Conservation (phyloP, 2,113 vertebrate genomes). For the Actinemys pallida region DNA sequence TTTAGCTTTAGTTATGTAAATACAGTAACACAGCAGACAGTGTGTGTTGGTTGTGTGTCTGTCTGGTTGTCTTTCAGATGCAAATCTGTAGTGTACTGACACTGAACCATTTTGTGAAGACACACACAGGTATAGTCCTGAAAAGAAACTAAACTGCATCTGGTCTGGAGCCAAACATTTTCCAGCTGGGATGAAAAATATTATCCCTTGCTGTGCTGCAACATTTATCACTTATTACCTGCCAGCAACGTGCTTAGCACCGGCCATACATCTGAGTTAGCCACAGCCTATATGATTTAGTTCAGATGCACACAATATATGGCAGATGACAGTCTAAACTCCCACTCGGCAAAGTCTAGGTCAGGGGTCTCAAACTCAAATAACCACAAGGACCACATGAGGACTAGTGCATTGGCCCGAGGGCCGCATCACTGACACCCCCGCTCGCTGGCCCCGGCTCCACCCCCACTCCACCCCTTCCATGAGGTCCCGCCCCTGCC, state of each 20-base stretch:
- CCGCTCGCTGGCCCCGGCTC: too few species aligned
- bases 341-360: rapidly evolving
- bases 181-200: neutral
- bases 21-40: neutral
- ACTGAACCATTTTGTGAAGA: neutral
- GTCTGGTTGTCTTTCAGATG: neutral
- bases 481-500: too few species aligned
- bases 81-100: neutral
- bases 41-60: neutral
- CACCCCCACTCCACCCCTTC: too few species aligned
- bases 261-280: neutral
- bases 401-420: too few species aligned
- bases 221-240: neutral
- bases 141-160: neutral
- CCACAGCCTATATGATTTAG: neutral
- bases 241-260: neutral
- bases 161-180: neutral
- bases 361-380: too few species aligned
- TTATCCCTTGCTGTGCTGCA: neutral
- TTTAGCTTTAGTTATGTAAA: neutral
- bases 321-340: neutral
- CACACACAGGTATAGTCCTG: neutral
- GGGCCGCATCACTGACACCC: too few species aligned
- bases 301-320: neutral
- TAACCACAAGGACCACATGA: too few species aligned